A percentile compares a stretch with the other conserved stretches of the same genome.
These are phyloP conservation scores for Ypsolopha sequella DNA, from an alignment of 2,888 invertebrate species.

Conservation along the genomic window DNA sequence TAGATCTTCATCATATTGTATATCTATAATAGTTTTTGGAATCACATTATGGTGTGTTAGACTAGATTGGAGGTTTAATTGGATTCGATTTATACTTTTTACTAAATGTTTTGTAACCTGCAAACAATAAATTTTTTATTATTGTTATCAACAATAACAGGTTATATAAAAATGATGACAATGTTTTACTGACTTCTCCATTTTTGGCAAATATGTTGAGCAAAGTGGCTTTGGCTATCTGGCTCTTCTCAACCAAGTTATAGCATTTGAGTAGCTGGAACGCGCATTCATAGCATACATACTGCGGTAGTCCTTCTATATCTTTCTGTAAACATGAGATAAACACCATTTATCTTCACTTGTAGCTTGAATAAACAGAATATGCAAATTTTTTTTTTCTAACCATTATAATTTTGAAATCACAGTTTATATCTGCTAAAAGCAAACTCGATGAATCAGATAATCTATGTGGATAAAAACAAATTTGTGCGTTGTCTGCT, in stretches of 20 bases:
- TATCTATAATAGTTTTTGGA: neutral
- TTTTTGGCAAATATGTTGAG: slow-evolving; percentile 23
- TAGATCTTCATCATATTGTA: slow-evolving; percentile 3
- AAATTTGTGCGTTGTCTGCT: too few relatives aligned
- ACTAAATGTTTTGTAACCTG: slow-evolving; percentile 3
- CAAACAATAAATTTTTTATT: neutral
- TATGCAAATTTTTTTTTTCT: too few relatives aligned
- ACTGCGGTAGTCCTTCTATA: slow-evolving; percentile 22
- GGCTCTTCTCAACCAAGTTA: slow-evolving; percentile 21
- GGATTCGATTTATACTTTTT: neutral
- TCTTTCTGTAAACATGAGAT: slow-evolving; percentile 1
- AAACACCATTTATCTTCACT: too few relatives aligned
- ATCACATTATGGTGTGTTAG: neutral
- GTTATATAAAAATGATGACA: neutral
- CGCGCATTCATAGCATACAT: slow-evolving; percentile 24
- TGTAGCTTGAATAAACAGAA: too few relatives aligned
- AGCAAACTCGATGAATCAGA: too few relatives aligned
- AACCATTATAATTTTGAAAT: too few relatives aligned
- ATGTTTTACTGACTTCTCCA: slow-evolving; percentile 17
- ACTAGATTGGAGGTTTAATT: slow-evolving; percentile 1
- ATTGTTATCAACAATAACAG: neutral
- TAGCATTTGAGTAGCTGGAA: slow-evolving; percentile 18
- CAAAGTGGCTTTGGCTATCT: slow-evolving; percentile 19
- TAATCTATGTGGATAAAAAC: too few relatives aligned
- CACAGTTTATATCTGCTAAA: too few relatives aligned